Base-by-base conservation (phyloP, 2,113 vertebrate genomes). In the Montifringilla adamsi region DNA sequence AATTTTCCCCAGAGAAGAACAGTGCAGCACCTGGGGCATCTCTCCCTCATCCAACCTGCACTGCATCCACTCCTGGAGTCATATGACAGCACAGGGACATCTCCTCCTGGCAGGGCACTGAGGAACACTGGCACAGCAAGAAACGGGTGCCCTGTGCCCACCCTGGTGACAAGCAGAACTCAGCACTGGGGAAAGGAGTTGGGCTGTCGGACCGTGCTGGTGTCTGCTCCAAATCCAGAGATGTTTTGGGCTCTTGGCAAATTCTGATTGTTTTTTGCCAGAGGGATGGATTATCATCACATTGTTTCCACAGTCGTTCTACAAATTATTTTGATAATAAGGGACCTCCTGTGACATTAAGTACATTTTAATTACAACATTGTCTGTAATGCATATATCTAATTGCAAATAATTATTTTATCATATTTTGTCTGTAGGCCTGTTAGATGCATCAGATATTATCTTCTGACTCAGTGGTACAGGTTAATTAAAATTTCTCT, bases 351-450 rank as follows among this genome's bases (percentile, higher is more conserved):
- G 87, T 88, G 89, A 90, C 93, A 91, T 78, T 79, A 93, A 97
- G 94, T 89, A 79, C 84, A 91, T 96, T 94, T 96, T 97, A 96
- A 95, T 95, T 95, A 95, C 73, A 62, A 35, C 89, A 90, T 95
- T 90, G 43, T 93, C 62, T 75, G 84, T 96, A 97, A 95, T 94
- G 69, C 87, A 78, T 85, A 73, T 92, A 96, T 95, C 86, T 96
- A 97, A 96, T 96, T 95, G 93, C 87, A 97, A 97, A 94, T 96
- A 97, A 97, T 94, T 90, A 95, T 96, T 93, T 90, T 96, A 84
- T 94, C 92, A 9, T 87, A 83, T 88, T 94, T 94, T 88, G 84
- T 74, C 74, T 89, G 44, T 66, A 74, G 93, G 92, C 59, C 72
- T 89, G 50, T 89, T 89, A 27, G 76, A 93, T 62, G 82, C 49